Evolutionary conservation across 53 echinoderm and acorn worm species (phyloP).

Genomic region (Patiria pectinifera): DNA sequence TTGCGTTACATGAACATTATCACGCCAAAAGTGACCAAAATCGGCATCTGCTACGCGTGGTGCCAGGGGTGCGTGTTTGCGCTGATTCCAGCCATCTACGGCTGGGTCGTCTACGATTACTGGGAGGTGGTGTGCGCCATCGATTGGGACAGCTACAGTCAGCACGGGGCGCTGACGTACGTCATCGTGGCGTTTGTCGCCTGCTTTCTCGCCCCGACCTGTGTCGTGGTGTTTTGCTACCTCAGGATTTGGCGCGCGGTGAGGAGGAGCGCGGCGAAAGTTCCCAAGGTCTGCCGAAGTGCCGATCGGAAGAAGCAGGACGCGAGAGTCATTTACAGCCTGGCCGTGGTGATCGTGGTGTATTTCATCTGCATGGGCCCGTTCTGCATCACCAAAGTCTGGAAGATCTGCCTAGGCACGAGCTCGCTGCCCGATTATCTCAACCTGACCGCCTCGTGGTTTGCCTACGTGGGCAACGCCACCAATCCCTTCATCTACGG

Average conservation of each 20-base stretch:
- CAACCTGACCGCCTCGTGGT: constrained; percentile 33
- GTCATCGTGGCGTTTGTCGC: constrained; percentile 49
- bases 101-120: constrained; percentile 66
- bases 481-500: constrained; percentile 67
- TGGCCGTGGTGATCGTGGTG: constrained; percentile 47
- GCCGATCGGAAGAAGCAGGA: not conserved
- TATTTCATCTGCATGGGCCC: constrained; percentile 64
- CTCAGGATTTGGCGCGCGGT: constrained; percentile 12
- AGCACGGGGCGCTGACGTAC: constrained; percentile 24
- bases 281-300: not conserved
- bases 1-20: constrained; percentile 32
- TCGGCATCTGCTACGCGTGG: constrained; percentile 42
- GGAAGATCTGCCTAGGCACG: constrained; percentile 48
- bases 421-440: constrained; percentile 15
- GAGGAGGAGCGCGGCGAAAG: not conserved
- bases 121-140: constrained; percentile 66
- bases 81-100: constrained; percentile 1
- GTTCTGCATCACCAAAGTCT: constrained; percentile 66
- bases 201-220: constrained; percentile 34
- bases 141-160: constrained; percentile 33
- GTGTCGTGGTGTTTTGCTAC: constrained; percentile 43
- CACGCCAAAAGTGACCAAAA: not conserved
- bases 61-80: constrained; percentile 48
- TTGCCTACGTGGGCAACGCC: constrained; percentile 30
- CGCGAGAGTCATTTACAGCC: constrained; percentile 40